These are phyloP conservation scores for Poecilia velifera DNA, from an alignment of 2,797 vertebrate genomes.

Conservation along the genomic window DNA sequence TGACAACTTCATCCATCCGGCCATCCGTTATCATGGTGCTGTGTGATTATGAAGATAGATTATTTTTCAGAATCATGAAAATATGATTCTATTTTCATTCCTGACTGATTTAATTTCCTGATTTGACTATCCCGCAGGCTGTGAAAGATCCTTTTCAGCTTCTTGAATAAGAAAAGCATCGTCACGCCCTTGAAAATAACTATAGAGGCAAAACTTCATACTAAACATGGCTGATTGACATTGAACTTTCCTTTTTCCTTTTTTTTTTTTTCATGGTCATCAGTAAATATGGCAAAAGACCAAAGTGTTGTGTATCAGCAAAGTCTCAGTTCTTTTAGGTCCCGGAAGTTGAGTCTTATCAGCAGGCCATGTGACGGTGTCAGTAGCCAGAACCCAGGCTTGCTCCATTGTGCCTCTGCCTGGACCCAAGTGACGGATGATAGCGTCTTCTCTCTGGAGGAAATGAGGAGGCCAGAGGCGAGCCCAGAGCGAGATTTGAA, in stretches of 20 bases:
- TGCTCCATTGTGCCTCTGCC: conserved; percentile 83
- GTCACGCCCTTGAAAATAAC: conserved; percentile 24
- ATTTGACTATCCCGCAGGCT: neutral
- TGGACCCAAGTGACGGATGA: conserved; percentile 81
- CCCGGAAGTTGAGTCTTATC: conserved; percentile 85
- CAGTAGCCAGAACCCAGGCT: conserved; percentile 74
- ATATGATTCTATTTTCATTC: too few relatives aligned
- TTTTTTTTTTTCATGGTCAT: conserved; percentile 58
- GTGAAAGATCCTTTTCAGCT: conserved; percentile 8
- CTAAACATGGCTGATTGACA: conserved; percentile 11
- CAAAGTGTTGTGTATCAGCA: conserved; percentile 73
- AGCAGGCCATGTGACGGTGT: conserved; percentile 78
- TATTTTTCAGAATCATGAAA: conserved; percentile 9
- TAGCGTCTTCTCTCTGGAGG: conserved; percentile 77
- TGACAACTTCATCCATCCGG: too few relatives aligned
- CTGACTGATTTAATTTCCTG: neutral
- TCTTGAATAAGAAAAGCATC: conserved; percentile 11
- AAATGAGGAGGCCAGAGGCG: conserved; percentile 78
- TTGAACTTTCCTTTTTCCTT: conserved; percentile 48
- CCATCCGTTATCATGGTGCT: neutral
- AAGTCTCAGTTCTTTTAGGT: conserved; percentile 67
- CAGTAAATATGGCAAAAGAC: conserved; percentile 57
- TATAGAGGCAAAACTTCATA: conserved; percentile 10
- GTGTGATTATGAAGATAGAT: neutral
- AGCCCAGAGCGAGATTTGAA: conserved; percentile 62